Evolutionary conservation across 2,113 vertebrate genomes (phyloP).

Genomic region (Chloropsis cyanopogon): DNA sequence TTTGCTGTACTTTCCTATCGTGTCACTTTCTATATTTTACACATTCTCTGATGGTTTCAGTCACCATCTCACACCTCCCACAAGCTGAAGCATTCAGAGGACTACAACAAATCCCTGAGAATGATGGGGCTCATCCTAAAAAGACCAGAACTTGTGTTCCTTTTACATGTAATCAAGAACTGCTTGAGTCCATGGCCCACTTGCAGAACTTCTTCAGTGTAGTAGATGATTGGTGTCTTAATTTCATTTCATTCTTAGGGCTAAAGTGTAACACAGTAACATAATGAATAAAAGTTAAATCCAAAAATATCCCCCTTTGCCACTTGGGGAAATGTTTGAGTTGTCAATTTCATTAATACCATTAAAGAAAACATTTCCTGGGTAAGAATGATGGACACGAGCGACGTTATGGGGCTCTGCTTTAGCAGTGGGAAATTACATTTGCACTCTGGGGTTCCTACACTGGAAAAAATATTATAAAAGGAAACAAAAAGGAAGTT

Average conservation of each 20-base stretch:
- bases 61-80: background rate
- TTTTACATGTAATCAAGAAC: background rate
- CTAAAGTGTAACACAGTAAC: conserved; percentile 42
- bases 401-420: conserved; percentile 47
- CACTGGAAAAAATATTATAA: conserved; percentile 11
- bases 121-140: background rate
- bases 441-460: conserved; percentile 59
- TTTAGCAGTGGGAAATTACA: conserved; percentile 59
- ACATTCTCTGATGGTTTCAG: background rate
- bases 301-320: conserved; percentile 40
- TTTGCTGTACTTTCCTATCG: background rate
- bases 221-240: background rate
- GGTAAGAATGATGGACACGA: conserved; percentile 19
- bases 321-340: conserved; percentile 48
- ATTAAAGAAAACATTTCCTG: conserved; percentile 27
- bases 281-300: conserved; percentile 61
- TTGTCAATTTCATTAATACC: conserved; percentile 66
- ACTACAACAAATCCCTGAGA: background rate
- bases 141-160: background rate
- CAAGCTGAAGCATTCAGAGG: background rate
- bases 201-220: background rate
- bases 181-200: background rate
- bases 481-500: conserved; percentile 49
- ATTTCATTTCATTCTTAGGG: conserved; percentile 45
- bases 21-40: background rate